Evolutionary conservation across 1,140 invertebrate genomes (phyloP).

Genomic region (Leptonema lineaticorne): DNA sequence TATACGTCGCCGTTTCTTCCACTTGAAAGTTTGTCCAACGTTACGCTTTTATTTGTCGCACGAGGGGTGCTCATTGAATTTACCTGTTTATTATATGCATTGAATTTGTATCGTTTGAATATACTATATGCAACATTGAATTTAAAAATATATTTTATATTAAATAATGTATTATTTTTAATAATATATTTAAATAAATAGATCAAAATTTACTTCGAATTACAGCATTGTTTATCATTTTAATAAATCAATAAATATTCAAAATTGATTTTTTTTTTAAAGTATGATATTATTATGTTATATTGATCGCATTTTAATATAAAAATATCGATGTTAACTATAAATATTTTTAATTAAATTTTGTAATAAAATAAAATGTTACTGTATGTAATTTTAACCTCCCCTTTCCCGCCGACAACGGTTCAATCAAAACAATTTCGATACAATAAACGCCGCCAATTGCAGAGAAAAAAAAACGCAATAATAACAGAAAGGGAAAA

Average conservation of each 20-base stretch:
- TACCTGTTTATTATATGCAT: neutral
- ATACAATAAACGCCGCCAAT: constrained; percentile 14
- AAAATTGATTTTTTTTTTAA: too few relatives aligned
- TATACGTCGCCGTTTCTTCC: neutral
- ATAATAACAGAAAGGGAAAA: neutral
- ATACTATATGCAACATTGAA: too few relatives aligned
- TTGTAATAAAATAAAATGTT: neutral
- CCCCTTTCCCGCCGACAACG: neutral
- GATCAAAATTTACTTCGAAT: too few relatives aligned
- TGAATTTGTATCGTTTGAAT: neutral
- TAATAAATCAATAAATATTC: too few relatives aligned
- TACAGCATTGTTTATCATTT: too few relatives aligned
- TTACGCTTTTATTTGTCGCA: neutral
- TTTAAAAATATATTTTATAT: too few relatives aligned
- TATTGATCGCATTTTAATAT: neutral
- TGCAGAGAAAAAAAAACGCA: constrained; percentile 6
- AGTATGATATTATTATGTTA: neutral
- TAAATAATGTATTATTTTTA: too few relatives aligned
- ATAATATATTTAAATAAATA: too few relatives aligned
- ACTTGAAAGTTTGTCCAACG: neutral
- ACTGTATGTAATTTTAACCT: neutral
- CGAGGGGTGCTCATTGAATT: constrained; percentile 4
- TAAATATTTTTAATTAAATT: too few relatives aligned
- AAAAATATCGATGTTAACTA: too few relatives aligned
- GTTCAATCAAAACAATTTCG: constrained; percentile 26